These are phyloP conservation scores for Mechanitis messenoides DNA, from an alignment of 2,888 invertebrate genomes.

Conservation along the genomic window DNA sequence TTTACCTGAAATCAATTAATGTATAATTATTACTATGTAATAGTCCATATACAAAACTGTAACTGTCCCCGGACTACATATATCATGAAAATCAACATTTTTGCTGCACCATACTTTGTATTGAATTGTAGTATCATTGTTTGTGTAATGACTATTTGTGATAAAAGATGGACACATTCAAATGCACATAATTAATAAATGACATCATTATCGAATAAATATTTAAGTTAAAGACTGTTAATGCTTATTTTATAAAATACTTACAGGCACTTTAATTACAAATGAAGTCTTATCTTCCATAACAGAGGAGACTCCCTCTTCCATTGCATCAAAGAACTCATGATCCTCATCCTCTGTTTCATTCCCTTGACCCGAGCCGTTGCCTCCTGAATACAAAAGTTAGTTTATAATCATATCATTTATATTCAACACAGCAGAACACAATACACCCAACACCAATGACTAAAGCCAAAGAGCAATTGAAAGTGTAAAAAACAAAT, in stretches of 20 bases:
- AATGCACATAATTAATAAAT: no score
- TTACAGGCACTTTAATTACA: conserved; percentile 81
- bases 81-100: background rate
- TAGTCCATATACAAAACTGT: no score
- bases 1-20: conserved; percentile 56
- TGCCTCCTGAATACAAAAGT: conserved; percentile 53
- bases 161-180: no score
- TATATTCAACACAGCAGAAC: background rate
- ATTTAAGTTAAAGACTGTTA: no score
- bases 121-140: no score
- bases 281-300: conserved; percentile 74
- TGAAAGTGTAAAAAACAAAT: no score
- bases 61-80: background rate
- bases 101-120: no score
- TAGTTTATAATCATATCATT: background rate
- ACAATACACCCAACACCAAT: no score
- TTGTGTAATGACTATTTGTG: no score
- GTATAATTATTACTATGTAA: background rate
- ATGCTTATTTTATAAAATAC: conserved; percentile 31
- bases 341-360: conserved; percentile 84
- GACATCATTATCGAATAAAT: no score
- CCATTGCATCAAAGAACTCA: conserved; percentile 84
- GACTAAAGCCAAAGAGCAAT: no score
- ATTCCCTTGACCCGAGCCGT: conserved; percentile 68
- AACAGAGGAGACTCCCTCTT: conserved; percentile 65